Evolutionary conservation across 2,797 vertebrate genomes (phyloP).

Genomic region (Tenualosa thibaudeaui): DNA sequence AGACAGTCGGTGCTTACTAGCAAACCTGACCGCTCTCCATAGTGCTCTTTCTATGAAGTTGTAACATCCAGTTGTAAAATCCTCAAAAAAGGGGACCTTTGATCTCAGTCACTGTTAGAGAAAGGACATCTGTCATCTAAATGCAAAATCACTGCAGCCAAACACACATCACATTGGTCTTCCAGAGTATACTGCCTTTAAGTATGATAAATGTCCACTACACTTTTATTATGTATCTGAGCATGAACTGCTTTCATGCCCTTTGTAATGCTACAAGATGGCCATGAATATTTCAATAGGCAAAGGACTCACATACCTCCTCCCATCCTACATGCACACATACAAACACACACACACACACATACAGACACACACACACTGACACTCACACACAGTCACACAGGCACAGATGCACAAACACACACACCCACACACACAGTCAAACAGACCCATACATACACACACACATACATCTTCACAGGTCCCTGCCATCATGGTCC

Average conservation of each 20-base stretch:
- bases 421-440: neutral
- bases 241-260: constrained; percentile 43
- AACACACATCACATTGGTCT: constrained; percentile 31
- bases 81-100: too few relatives aligned
- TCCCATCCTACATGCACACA: neutral
- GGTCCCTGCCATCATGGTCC: too few relatives aligned
- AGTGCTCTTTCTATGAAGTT: neutral
- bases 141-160: neutral
- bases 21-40: neutral
- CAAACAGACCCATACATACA: neutral
- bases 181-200: constrained; percentile 33
- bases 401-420: neutral
- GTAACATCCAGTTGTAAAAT: too few relatives aligned
- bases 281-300: constrained; percentile 53
- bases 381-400: neutral
- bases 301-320: constrained; percentile 26
- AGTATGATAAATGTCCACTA: constrained; percentile 50
- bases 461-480: neutral
- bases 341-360: constrained; percentile 3
- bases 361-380: neutral
- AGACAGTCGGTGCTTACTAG: neutral
- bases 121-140: neutral
- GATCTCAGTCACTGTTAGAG: too few relatives aligned
- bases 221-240: constrained; percentile 49
- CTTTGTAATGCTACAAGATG: constrained; percentile 48